phyloP scores from a whole-genome alignment of 1,140 invertebrate genomes.

The Sinonovacula constricta region DNA sequence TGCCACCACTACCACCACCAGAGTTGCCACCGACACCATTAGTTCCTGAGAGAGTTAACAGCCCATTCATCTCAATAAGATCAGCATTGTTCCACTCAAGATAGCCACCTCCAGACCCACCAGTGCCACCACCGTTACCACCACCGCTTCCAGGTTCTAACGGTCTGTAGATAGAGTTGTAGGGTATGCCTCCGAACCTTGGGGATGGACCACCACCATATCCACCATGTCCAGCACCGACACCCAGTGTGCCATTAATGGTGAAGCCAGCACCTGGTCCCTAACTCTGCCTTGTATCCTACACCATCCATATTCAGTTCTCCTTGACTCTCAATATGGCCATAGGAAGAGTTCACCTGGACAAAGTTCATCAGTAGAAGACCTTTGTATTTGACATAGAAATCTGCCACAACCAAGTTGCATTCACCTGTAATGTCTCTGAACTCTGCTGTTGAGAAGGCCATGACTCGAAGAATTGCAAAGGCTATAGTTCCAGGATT shows the following conservation, averaged over 20 bases:
- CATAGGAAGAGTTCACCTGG: conserved; percentile 61
- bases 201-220: conserved; percentile 66
- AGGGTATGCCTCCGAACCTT: conserved; percentile 66
- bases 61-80: conserved; percentile 64
- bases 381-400: conserved; percentile 67
- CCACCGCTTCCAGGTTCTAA: conserved; percentile 65
- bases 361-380: conserved; percentile 66
- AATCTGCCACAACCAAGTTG: conserved; percentile 56
- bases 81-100: conserved; percentile 65
- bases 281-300: conserved; percentile 55
- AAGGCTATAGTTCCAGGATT: conserved; percentile 65
- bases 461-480: conserved; percentile 56
- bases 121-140: conserved; percentile 62
- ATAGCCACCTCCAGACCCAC: conserved; percentile 66
- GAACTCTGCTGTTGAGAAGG: conserved; percentile 63
- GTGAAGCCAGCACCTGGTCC: conserved; percentile 62
- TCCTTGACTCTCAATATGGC: conserved; percentile 65
- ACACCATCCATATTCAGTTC: conserved; percentile 63
- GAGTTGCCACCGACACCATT: conserved; percentile 56
- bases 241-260: conserved; percentile 45
- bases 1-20: conserved; percentile 69
- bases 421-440: conserved; percentile 57
- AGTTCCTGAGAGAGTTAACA: conserved; percentile 59
- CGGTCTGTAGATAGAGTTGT: conserved; percentile 65
- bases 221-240: conserved; percentile 68